These are phyloP conservation scores for Bursaphelenchus okinawaensis DNA, from an alignment of 2,888 invertebrate genomes.

Conservation along the genomic window DNA sequence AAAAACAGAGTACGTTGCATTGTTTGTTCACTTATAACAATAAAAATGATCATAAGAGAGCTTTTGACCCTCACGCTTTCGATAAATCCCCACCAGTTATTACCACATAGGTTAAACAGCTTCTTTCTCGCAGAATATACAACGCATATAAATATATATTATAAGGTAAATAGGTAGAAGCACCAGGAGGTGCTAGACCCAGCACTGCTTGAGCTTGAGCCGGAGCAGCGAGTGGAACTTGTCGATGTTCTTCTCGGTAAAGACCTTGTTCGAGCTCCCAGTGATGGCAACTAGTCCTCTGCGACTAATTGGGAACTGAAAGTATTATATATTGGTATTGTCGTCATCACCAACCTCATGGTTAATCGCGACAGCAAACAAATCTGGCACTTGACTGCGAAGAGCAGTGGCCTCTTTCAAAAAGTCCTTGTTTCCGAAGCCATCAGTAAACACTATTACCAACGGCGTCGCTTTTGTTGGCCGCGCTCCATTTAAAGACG, in stretches of 20 bases:
- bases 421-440: constrained; percentile 36
- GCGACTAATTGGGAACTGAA: constrained; percentile 35
- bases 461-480: constrained; percentile 35
- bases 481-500: constrained; percentile 33
- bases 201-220: not conserved
- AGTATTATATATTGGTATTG: constrained; percentile 6
- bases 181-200: too few species aligned
- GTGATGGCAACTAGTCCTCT: constrained; percentile 33
- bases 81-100: not conserved
- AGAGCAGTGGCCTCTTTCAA: constrained; percentile 31
- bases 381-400: constrained; percentile 33
- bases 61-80: not conserved
- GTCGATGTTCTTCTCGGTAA: constrained; percentile 35
- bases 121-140: too few species aligned
- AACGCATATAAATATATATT: too few species aligned
- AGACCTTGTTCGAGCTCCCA: constrained; percentile 34
- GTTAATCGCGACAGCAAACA: constrained; percentile 44
- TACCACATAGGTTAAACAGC: not conserved
- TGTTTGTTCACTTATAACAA: not conserved
- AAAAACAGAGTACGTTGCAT: not conserved
- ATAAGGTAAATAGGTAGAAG: too few species aligned
- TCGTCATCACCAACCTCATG: constrained; percentile 23
- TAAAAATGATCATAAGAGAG: not conserved
- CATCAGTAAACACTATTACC: constrained; percentile 46
- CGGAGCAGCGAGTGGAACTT: constrained; percentile 21